Evolutionary conservation across 2,797 vertebrate genomes (phyloP).

Genomic region (Hoplostethus atlanticus): DNA sequence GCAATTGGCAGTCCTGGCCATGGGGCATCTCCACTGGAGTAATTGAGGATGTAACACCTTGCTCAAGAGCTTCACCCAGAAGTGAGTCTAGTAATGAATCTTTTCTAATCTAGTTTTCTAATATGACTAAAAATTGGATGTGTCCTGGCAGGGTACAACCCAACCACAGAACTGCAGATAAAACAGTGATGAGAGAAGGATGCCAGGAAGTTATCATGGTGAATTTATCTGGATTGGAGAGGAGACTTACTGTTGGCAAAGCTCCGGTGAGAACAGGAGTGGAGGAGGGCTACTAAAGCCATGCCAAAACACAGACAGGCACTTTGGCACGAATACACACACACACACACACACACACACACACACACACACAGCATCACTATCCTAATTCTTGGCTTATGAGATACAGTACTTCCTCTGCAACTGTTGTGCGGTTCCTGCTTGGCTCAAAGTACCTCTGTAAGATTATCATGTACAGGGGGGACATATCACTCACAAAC

Average conservation of each 20-base stretch:
- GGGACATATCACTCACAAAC: background rate
- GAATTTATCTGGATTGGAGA: conserved; percentile 42
- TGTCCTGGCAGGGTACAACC: conserved; percentile 18
- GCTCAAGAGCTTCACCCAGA: conserved; percentile 1
- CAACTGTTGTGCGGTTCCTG: conserved; percentile 44
- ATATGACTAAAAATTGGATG: background rate
- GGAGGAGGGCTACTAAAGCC: conserved; percentile 9
- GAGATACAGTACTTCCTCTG: conserved; percentile 28
- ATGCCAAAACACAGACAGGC: conserved; percentile 34
- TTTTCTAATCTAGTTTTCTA: background rate
- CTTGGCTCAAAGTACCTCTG: conserved; percentile 12
- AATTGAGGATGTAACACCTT: no score
- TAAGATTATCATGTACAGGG: conserved; percentile 36
- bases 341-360: background rate
- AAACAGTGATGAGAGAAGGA: conserved; percentile 25
- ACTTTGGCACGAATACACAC: conserved; percentile 8
- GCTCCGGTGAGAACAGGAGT: conserved; percentile 31
- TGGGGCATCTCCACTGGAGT: background rate
- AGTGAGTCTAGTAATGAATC: conserved; percentile 5
- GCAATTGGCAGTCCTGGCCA: background rate
- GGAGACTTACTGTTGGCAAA: conserved; percentile 32
- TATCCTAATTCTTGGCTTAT: conserved; percentile 24
- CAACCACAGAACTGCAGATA: background rate
- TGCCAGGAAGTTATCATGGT: conserved; percentile 42
- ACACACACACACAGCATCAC: conserved; percentile 14